Percentiles rank a stretch among this genome's conserved stretches.
These are phyloP conservation scores for Archivesica marissinica DNA, from an alignment of 1,140 invertebrate species.

Conservation along the genomic window DNA sequence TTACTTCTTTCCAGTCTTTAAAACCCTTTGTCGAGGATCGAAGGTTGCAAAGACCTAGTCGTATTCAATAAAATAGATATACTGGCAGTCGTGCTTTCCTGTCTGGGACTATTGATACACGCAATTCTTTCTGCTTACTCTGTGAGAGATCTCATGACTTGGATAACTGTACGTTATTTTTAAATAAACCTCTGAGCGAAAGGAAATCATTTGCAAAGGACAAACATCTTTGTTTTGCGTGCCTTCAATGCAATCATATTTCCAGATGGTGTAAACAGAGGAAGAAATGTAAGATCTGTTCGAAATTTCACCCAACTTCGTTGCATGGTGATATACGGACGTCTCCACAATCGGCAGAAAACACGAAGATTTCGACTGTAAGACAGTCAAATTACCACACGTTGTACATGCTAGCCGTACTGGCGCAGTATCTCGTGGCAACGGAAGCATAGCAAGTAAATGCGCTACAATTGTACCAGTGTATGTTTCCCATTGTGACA, in stretches of 20 bases:
- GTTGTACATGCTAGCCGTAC: no score
- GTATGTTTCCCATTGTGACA: constrained; percentile 10
- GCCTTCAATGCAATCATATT: not conserved
- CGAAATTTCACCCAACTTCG: not conserved
- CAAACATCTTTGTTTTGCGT: constrained; percentile 1
- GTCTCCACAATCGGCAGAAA: not conserved
- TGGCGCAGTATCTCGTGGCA: not conserved
- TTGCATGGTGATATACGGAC: not conserved
- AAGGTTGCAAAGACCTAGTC: no score
- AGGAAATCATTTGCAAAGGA: not conserved
- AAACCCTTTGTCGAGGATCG: no score
- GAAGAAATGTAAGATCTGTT: constrained; percentile 20
- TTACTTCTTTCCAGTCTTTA: not conserved
- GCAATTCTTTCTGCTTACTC: not conserved
- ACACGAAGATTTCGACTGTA: not conserved
- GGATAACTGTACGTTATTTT: not conserved
- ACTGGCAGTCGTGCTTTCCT: no score
- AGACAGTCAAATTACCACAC: not conserved
- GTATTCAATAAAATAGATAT: no score
- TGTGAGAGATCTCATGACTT: constrained; percentile 15
- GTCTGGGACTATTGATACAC: no score
- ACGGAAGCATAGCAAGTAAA: no score
- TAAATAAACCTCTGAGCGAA: not conserved
- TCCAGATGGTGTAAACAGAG: not conserved
- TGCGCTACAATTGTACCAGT: constrained; percentile 26